These are phyloP conservation scores for Drosophila formosana DNA, from an alignment of 2,888 invertebrate genomes.

Conservation along the genomic window DNA sequence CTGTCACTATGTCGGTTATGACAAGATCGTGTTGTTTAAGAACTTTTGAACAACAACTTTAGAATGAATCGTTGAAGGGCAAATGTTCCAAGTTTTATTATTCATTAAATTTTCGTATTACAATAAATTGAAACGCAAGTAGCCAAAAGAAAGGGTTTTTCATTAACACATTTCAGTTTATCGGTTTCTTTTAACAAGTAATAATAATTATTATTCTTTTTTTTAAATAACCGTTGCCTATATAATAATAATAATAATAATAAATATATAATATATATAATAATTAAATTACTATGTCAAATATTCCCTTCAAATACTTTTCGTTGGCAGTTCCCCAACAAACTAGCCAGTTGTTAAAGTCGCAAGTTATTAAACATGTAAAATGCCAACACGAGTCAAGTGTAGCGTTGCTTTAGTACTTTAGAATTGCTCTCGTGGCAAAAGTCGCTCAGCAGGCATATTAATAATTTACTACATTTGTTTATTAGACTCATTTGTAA, in stretches of 20 bases:
- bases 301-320: no score
- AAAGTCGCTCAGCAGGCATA: constrained; percentile 11
- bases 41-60: neutral
- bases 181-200: no score
- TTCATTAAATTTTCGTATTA: no score
- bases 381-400: constrained; percentile 10
- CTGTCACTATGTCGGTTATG: neutral
- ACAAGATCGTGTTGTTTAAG: neutral
- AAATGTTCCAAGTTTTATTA: no score
- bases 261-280: no score
- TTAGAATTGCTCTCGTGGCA: neutral
- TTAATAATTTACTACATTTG: constrained; percentile 51
- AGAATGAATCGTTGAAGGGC: no score
- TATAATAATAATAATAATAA: no score
- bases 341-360: neutral
- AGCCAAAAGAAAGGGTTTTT: no score
- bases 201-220: no score
- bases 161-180: no score
- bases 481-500: constrained; percentile 42
- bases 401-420: neutral
- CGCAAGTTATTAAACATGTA: constrained; percentile 1
- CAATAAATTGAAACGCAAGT: no score
- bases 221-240: neutral
- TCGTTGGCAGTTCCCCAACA: neutral
- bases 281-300: no score